Conservation (phyloP, 2,797 vertebrate genomes). For the Molothrus ater region DNA sequence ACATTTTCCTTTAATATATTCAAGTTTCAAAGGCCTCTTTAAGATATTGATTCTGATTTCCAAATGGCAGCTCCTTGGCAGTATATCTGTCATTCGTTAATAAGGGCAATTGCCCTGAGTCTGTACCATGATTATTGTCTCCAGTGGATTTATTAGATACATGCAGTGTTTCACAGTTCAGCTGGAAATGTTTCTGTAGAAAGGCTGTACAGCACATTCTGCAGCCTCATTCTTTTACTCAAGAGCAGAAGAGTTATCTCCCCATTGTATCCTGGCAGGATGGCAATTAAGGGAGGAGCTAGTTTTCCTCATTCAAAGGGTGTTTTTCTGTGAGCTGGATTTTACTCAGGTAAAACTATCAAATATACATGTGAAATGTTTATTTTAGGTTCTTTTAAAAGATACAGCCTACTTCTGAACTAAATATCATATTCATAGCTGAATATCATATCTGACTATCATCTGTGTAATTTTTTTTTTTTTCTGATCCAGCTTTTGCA, state of each 20-base stretch:
- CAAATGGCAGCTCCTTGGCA: not conserved
- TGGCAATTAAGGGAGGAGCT: not conserved
- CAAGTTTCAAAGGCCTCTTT: not conserved
- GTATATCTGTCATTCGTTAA: not conserved
- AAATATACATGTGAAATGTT: not conserved
- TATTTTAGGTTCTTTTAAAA: not conserved
- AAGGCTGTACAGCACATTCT: not conserved
- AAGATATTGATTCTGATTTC: conserved; percentile 12
- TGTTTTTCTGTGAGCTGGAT: not conserved
- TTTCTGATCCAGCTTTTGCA: not conserved
- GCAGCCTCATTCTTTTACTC: not conserved
- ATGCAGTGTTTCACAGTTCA: not conserved
- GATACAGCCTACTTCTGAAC: not conserved
- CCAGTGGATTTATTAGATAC: not conserved
- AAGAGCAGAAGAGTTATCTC: not conserved
- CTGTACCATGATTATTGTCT: conserved; percentile 1
- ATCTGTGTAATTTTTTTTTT: not conserved
- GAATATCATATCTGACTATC: not conserved
- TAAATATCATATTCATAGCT: not conserved
- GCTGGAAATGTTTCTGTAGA: not conserved
- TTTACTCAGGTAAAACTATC: not conserved
- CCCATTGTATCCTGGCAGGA: not conserved
- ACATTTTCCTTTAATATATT: not conserved
- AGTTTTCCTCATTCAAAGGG: not conserved
- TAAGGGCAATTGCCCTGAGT: not conserved